Percentiles rank a stretch among this genome's conserved stretches.
Evolutionary conservation across 1,140 invertebrate species (phyloP).

Genomic region (Aphis craccivora): DNA sequence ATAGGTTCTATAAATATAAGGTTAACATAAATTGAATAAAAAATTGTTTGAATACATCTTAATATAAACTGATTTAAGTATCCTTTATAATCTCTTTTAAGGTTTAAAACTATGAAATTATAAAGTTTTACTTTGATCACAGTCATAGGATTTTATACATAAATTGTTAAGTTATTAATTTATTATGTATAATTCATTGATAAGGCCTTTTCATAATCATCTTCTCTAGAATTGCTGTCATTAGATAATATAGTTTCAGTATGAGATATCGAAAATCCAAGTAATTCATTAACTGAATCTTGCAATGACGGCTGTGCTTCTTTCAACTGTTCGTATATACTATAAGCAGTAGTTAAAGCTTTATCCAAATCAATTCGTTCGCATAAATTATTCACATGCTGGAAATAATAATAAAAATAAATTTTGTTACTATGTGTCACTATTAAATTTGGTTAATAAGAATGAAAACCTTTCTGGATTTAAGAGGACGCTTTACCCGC

Average conservation of each 20-base stretch:
- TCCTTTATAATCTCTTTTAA: neutral
- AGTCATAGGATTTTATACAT: neutral
- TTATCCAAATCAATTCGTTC: slow-evolving; percentile 81
- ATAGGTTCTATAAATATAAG: neutral
- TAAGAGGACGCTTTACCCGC: too few relatives aligned
- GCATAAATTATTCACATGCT: slow-evolving; percentile 94
- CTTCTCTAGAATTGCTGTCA: slow-evolving; percentile 41
- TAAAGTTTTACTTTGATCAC: slow-evolving; percentile 37
- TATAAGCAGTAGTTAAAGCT: slow-evolving; percentile 84
- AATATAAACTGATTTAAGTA: neutral
- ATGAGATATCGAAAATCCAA: neutral
- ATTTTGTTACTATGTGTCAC: neutral
- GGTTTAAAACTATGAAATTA: neutral
- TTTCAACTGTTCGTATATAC: slow-evolving; percentile 85
- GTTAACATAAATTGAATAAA: neutral
- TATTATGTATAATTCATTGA: slow-evolving; percentile 62
- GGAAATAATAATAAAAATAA: slow-evolving; percentile 63
- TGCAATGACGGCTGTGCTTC: slow-evolving; percentile 72
- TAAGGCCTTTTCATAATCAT: slow-evolving; percentile 52
- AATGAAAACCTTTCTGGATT: neutral
- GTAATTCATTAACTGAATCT: slow-evolving; percentile 53
- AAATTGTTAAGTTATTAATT: neutral
- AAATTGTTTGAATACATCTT: neutral
- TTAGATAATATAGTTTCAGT: slow-evolving; percentile 29
- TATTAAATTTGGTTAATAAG: neutral